Conservation (phyloP, 2,888 invertebrate species). For the Sepiola atlantica region DNA sequence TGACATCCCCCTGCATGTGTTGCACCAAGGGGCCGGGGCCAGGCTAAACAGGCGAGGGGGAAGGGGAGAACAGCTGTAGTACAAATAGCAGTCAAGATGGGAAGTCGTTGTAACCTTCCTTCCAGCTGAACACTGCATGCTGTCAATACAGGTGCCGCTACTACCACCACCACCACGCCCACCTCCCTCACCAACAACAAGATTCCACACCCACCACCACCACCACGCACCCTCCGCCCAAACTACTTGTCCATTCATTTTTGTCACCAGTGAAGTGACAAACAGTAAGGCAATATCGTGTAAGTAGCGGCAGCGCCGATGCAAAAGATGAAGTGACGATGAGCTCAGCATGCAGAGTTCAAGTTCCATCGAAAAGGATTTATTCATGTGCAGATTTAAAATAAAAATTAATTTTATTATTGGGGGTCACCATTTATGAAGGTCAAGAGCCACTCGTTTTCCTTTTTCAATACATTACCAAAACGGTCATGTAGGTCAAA, state of each 20-base stretch:
- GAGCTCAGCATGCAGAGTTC: too few species aligned
- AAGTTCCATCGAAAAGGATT: too few species aligned
- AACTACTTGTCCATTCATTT: neutral
- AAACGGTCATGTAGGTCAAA: too few species aligned
- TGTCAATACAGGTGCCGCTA: neutral
- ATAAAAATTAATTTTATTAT: neutral
- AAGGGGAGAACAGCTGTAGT: neutral
- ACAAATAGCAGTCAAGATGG: slow-evolving; percentile 19
- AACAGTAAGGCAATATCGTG: neutral
- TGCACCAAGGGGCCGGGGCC: neutral
- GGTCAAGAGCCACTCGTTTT: neutral
- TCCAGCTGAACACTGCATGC: neutral
- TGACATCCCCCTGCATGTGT: neutral
- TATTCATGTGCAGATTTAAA: too few species aligned
- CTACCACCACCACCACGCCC: neutral
- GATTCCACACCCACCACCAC: neutral
- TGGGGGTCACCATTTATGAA: too few species aligned
- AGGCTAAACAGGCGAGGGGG: neutral
- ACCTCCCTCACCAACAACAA: neutral
- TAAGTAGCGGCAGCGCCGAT: neutral
- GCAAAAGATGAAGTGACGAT: too few species aligned
- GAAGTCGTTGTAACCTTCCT: slow-evolving; percentile 9
- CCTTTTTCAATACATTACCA: too few species aligned
- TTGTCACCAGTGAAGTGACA: neutral
- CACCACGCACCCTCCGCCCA: neutral